Base-by-base conservation (phyloP, 2,797 vertebrate genomes). In the Okamejei kenojei region DNA sequence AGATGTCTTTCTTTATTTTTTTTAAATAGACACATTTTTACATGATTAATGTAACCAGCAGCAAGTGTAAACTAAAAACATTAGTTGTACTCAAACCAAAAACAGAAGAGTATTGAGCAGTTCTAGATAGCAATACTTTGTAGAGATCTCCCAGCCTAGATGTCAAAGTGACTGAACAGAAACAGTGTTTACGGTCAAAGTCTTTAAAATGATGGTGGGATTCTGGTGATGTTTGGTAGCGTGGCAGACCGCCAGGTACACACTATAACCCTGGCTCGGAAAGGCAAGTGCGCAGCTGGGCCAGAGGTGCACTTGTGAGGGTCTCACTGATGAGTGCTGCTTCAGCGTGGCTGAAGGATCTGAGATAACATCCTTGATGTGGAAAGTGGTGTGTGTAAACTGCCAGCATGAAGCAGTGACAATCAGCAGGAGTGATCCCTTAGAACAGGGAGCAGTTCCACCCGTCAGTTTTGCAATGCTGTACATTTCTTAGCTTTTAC, bases 21-120 rank as follows among this genome's bases (percentile, higher is more conserved):
- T 8, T 65, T 65, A 88, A 68, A 88, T 88, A 88, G 32, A 88
- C 84, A 88, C 63, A 68, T 63, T 88, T 84, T 86, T 35, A 65
- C 84, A 65, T 68, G 29, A 88, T 88, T 88, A 65, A 81, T 81
- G 61, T 88, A 35, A 68, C 61, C 84, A 88, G 84, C 84, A 88
- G 84, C 84, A 65, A 88, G 61, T 88, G 65, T 35, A 88, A 88
- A 88, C 84, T 65, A 88, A 65, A 88, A 86, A 88, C 61, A 32
- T 88, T 32, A 88, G 65, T 32, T 88, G 58, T 88, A 65, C 84
- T 65, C 61, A 88, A 88, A 86, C 61, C 61, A 77, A 74, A 74
- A 29, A 73, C 77, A 38, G 2, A 35, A 29, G 58, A 88, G 13
- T 35, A 68, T 65, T 17, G 61, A 63, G 61, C 84, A 68, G 84